Base-by-base conservation (phyloP, 1,140 invertebrate genomes). In the Phthorimaea operculella region DNA sequence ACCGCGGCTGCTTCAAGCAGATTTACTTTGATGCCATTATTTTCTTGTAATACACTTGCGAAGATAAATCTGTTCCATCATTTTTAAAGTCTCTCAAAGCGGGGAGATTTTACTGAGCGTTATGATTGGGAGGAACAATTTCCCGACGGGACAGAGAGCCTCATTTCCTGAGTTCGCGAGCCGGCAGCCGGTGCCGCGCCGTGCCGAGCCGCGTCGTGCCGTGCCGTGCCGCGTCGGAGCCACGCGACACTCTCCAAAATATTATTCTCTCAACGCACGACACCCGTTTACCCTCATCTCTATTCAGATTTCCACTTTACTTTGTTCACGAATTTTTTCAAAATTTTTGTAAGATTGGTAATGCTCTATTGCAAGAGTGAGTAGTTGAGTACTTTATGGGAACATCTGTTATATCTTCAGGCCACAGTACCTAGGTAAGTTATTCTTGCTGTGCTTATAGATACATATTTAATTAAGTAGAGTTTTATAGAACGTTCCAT, bases 111-210 rank as follows among this genome's bases (percentile, higher is more conserved):
- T 67, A 74, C 66, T 72, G 68, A 74, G 71, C 67, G 67, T 78
- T 75, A 76, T 79, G 76, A 81, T 83, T 79, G 64, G 68, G 63
- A 75, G 72, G 76, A 72, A 76, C 77, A 76, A 81, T 82, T 81
- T 82, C 79, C 81, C 78, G 72, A 55, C 66, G 74, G 78, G 72
- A 69, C 74, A 78, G 73, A 75, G 69, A 72, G 70, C 64, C 74
- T 81, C 78, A 81, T 84, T 84, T 84, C 81, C 81, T 79, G 67
- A 70, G 64, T 68, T 71, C 68, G 65, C 63, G 74, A 74, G 67
- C 63, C 67, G 62, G 21, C 21, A 28, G 21, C 21, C 21, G 21
- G 21, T 28, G 21, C 21, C 21, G 21, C 21, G 21, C 21, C 21
- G 21, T 28, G 21, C 21, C 21, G 21, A 4, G 21, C 21, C 21